phyloP scores from a whole-genome alignment of 2,797 vertebrate species.

The Anolis apletophallus region DNA sequence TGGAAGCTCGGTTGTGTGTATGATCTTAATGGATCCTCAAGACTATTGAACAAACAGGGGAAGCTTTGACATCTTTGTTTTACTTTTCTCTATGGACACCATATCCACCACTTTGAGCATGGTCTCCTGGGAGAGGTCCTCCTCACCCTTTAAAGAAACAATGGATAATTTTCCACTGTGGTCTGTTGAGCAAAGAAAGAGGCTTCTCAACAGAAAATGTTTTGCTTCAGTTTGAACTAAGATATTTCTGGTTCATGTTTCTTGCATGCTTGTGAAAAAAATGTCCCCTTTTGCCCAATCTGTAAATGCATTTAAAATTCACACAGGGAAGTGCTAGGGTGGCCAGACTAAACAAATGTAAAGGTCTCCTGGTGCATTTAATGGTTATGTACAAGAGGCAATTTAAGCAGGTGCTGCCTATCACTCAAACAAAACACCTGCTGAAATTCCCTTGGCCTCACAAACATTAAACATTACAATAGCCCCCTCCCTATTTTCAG shows the following conservation, averaged over 20 bases:
- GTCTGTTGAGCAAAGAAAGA: not conserved
- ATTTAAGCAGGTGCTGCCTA: too few relatives aligned
- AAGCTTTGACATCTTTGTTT: slow-evolving; percentile 55
- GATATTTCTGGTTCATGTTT: not conserved
- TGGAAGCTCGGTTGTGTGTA: slow-evolving; percentile 29
- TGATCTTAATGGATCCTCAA: slow-evolving; percentile 50
- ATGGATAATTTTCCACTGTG: not conserved
- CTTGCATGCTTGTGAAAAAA: not conserved
- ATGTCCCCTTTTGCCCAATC: not conserved
- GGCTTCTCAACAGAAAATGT: not conserved
- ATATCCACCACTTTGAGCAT: slow-evolving; percentile 54
- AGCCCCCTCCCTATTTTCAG: too few relatives aligned
- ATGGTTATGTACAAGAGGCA: too few relatives aligned
- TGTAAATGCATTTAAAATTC: not conserved
- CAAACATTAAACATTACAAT: too few relatives aligned
- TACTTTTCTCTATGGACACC: slow-evolving; percentile 54
- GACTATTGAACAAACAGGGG: slow-evolving; percentile 20
- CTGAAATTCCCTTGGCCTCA: too few relatives aligned
- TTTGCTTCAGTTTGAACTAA: not conserved
- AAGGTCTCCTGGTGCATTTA: too few relatives aligned
- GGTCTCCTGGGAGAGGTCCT: slow-evolving; percentile 17
- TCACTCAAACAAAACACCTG: too few relatives aligned
- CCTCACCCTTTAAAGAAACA: slow-evolving; percentile 4
- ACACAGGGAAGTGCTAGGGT: too few relatives aligned
- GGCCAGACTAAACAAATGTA: too few relatives aligned